Conservation (phyloP, 2,797 vertebrate genomes). For the Scolopax bukidnonensis region DNA sequence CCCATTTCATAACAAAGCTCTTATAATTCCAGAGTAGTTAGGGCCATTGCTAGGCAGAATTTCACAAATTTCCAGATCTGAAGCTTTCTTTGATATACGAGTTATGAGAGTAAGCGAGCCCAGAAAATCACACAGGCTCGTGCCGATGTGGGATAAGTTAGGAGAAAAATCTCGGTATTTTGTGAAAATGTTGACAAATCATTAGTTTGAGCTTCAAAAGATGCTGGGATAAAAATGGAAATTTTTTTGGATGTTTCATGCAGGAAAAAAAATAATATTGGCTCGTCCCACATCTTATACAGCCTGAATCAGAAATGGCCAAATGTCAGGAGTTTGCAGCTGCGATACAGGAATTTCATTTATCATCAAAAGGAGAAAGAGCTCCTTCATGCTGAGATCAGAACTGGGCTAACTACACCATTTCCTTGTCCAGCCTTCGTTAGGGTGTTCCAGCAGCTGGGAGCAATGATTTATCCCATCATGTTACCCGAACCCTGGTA, state of each 20-base stretch:
- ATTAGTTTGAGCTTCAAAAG: constrained; percentile 55
- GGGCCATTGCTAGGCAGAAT: neutral
- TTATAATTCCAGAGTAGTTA: neutral
- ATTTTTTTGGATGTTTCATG: neutral
- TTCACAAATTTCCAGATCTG: constrained; percentile 8
- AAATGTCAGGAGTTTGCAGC: constrained; percentile 38
- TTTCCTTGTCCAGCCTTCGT: constrained; percentile 44
- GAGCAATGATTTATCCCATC: constrained; percentile 25
- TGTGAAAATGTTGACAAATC: constrained; percentile 52
- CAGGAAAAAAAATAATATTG: neutral
- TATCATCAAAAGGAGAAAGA: constrained; percentile 65
- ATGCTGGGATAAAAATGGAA: constrained; percentile 19
- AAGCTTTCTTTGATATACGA: constrained; percentile 8
- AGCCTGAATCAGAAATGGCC: constrained; percentile 38
- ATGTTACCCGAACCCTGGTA: neutral
- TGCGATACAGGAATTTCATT: constrained; percentile 50
- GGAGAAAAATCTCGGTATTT: constrained; percentile 12
- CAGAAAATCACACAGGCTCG: neutral
- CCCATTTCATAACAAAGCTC: constrained; percentile 4
- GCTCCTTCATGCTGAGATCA: constrained; percentile 67
- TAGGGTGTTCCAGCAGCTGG: constrained; percentile 22
- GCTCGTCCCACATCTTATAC: neutral
- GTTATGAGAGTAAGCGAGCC: constrained; percentile 9
- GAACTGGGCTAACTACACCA: constrained; percentile 44
- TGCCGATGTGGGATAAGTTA: constrained; percentile 19